Evolutionary conservation across 2,888 invertebrate species (phyloP).

Genomic region (Eumerus sabulonum): DNA sequence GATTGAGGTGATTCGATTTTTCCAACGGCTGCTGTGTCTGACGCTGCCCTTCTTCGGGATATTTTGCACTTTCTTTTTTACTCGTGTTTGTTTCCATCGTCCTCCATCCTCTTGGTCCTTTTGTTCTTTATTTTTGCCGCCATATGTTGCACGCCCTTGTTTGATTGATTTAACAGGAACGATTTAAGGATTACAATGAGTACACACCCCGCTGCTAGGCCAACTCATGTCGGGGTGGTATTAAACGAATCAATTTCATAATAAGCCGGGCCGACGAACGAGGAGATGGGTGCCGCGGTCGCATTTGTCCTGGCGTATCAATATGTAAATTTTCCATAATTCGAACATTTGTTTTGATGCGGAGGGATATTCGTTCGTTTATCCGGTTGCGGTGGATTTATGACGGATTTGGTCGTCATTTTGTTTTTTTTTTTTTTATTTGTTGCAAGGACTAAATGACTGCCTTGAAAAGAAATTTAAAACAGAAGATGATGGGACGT

Average conservation of each 20-base stretch:
- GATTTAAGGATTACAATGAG: constrained; percentile 65
- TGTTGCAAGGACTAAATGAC: background rate
- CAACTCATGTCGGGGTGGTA: constrained; percentile 8
- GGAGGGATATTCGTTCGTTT: constrained; percentile 12
- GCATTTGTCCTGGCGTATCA: constrained; percentile 53
- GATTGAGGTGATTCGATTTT: constrained; percentile 58
- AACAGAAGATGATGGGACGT: too few relatives aligned
- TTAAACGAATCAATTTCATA: constrained; percentile 62
- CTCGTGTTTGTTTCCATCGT: constrained; percentile 58
- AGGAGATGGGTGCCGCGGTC: constrained; percentile 19
- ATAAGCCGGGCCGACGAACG: constrained; percentile 24
- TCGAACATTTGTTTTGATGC: constrained; percentile 56
- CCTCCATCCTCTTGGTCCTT: constrained; percentile 13
- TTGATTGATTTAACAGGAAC: constrained; percentile 67
- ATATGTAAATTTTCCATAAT: constrained; percentile 60
- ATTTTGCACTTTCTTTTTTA: constrained; percentile 12
- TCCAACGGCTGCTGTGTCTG: background rate
- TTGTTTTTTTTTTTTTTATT: constrained; percentile 8
- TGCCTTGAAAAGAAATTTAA: too few relatives aligned
- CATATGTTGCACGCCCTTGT: constrained; percentile 69
- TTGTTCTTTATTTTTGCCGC: constrained; percentile 11
- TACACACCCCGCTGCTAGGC: constrained; percentile 30
- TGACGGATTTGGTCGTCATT: constrained; percentile 15
- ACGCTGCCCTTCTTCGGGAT: constrained; percentile 7
- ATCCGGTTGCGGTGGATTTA: constrained; percentile 36